Evolutionary conservation across 37 sponge, comb jelly and placozoan genomes (phyloP).

Genomic region (Bolinopsis microptera): DNA sequence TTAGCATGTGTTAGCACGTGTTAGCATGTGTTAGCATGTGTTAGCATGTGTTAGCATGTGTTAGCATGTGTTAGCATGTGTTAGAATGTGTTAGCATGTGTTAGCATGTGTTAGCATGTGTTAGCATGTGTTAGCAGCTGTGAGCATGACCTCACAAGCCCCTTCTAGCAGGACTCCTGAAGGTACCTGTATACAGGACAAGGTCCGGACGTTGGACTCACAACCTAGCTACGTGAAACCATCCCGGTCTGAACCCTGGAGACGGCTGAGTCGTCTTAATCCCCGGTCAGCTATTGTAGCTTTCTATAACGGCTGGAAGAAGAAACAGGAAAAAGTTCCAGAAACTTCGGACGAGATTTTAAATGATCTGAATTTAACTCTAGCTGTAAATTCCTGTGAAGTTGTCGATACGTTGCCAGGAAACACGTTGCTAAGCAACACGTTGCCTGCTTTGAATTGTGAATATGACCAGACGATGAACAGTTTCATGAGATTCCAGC

Average conservation of each 20-base stretch:
- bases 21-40: too few relatives aligned
- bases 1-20: too few relatives aligned
- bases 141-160: not conserved
- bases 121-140: too few relatives aligned
- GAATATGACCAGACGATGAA: not conserved
- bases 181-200: not conserved
- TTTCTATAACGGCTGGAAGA: not conserved
- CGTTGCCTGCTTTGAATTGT: too few relatives aligned
- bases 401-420: not conserved
- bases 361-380: not conserved
- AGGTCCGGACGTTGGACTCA: not conserved
- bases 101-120: too few relatives aligned
- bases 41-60: too few relatives aligned
- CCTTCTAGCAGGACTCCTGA: not conserved
- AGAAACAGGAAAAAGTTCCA: not conserved
- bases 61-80: too few relatives aligned
- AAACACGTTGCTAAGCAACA: not conserved
- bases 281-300: not conserved
- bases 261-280: not conserved
- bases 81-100: too few relatives aligned
- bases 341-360: not conserved
- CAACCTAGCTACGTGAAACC: not conserved
- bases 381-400: not conserved
- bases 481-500: not conserved
- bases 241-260: not conserved